These are phyloP conservation scores for Clarias laeviceps DNA, from an alignment of 2,797 vertebrate genomes.

Conservation along the genomic window DNA sequence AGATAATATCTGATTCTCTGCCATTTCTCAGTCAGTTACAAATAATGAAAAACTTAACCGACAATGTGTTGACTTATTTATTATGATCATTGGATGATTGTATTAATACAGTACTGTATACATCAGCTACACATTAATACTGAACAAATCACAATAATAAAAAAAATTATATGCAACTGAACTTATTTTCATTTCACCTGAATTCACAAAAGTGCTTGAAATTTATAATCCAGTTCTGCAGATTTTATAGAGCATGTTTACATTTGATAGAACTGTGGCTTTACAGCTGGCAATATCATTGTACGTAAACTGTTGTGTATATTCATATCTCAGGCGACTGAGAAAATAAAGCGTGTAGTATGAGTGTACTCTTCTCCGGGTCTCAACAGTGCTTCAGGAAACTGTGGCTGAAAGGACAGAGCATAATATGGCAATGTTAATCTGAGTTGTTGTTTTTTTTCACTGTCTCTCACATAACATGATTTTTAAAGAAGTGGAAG, in stretches of 20 bases:
- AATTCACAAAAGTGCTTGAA: neutral
- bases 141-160: neutral
- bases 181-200: neutral
- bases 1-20: neutral
- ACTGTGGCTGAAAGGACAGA: conserved; percentile 74
- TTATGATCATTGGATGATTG: neutral
- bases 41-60: neutral
- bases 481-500: neutral
- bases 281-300: neutral
- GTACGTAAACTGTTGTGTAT: neutral
- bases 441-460: neutral
- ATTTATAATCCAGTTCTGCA: neutral
- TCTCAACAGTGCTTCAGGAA: conserved; percentile 80
- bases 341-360: conserved; percentile 82
- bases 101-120: neutral
- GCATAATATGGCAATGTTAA: neutral
- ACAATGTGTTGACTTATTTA: neutral
- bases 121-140: neutral
- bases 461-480: neutral
- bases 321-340: conserved; percentile 61
- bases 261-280: neutral
- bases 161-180: neutral
- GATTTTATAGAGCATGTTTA: neutral
- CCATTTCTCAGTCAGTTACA: neutral
- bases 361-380: conserved; percentile 84